These are phyloP conservation scores for Periophthalmus magnuspinnatus DNA, from an alignment of 2,797 vertebrate species.

Conservation along the genomic window DNA sequence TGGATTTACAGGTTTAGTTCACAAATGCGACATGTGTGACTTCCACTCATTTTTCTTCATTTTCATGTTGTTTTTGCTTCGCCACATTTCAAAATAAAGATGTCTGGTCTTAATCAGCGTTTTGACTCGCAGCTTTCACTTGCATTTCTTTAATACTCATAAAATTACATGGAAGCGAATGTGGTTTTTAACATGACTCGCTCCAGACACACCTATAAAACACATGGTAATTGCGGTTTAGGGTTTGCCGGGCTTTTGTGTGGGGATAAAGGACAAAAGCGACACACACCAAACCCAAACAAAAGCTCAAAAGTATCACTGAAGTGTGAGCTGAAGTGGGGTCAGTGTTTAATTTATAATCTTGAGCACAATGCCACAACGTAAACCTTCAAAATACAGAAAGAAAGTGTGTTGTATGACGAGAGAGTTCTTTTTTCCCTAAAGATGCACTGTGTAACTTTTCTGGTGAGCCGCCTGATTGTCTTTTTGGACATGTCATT, in stretches of 20 bases:
- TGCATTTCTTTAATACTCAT: not conserved
- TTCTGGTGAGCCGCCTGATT: no score
- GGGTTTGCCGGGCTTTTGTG: not conserved
- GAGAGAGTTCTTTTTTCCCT: not conserved
- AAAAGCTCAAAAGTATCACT: not conserved
- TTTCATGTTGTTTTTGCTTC: not conserved
- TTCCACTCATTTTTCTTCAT: not conserved
- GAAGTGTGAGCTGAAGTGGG: not conserved
- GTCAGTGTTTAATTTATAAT: not conserved
- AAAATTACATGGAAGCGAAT: not conserved
- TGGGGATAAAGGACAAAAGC: conserved; percentile 1
- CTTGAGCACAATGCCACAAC: not conserved
- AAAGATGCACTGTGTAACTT: no score
- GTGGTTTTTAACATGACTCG: not conserved
- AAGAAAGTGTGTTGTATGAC: not conserved
- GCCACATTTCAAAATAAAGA: not conserved
- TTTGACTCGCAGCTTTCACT: not conserved
- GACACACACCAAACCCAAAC: not conserved
- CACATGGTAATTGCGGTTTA: not conserved
- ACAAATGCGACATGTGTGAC: not conserved
- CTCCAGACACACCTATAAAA: conserved; percentile 1
- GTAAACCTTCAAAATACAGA: not conserved
- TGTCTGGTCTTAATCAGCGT: not conserved
- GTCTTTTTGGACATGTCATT: no score
- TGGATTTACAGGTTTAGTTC: conserved; percentile 4